phyloP scores from a whole-genome alignment of 1,140 invertebrate species.

The Microplitis demolitor region DNA sequence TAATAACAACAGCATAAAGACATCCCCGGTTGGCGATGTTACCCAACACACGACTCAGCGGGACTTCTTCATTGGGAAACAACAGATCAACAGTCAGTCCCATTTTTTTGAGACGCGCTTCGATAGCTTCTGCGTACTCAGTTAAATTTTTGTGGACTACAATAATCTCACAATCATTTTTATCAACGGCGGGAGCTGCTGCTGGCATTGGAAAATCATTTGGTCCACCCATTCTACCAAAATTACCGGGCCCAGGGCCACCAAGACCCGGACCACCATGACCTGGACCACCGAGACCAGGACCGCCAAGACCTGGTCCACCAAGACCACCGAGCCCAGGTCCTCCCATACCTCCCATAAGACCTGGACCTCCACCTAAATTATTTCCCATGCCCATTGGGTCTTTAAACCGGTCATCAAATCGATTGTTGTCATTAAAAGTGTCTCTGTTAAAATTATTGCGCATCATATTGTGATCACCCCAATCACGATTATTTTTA shows the following conservation, averaged over 20 bases:
- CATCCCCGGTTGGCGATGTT: constrained; percentile 85
- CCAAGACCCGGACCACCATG: neutral
- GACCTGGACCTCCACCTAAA: constrained; percentile 30
- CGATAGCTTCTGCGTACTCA: constrained; percentile 88
- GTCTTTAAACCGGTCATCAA: constrained; percentile 42
- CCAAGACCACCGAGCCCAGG: neutral
- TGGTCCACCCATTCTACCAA: constrained; percentile 3
- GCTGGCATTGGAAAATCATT: constrained; percentile 44
- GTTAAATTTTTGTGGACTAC: constrained; percentile 79
- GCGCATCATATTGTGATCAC: constrained; percentile 11
- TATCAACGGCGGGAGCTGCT: constrained; percentile 57
- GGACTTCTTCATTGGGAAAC: constrained; percentile 88
- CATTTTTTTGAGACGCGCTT: constrained; percentile 78
- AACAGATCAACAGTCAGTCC: constrained; percentile 84
- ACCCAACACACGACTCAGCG: constrained; percentile 81
- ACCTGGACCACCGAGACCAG: constrained; percentile 41
- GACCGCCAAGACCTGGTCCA: neutral
- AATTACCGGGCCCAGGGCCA: constrained; percentile 17
- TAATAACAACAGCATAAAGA: constrained; percentile 87
- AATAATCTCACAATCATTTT: constrained; percentile 89
- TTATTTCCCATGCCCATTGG: constrained; percentile 32
- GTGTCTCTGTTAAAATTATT: constrained; percentile 41
- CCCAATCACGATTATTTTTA: constrained; percentile 29
- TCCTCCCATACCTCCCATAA: no score
- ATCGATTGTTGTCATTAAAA: constrained; percentile 41